Conservation (phyloP, 2,113 vertebrate genomes). For the Malurus elegans region DNA sequence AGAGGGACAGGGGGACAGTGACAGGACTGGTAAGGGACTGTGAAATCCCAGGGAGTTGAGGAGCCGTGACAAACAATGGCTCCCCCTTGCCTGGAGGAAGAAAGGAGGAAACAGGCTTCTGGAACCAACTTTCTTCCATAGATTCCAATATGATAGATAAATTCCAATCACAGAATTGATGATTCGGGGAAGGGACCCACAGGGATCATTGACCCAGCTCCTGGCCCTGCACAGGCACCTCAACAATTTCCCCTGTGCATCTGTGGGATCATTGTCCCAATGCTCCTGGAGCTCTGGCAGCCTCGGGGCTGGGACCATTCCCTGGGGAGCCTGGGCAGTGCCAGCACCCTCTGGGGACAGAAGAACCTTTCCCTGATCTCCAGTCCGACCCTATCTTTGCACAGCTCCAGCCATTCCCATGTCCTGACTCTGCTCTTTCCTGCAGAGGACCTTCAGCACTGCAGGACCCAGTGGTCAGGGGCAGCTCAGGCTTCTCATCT, state of each 20-base stretch:
- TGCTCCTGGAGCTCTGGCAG: neutral
- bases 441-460: neutral
- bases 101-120: neutral
- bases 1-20: neutral
- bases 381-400: accelerated
- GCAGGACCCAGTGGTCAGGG: accelerated
- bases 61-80: accelerated
- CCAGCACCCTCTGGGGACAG: neutral
- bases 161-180: neutral
- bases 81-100: accelerated
- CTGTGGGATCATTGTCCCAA: accelerated
- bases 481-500: neutral
- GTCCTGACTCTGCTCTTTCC: neutral
- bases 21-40: neutral
- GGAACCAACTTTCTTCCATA: neutral
- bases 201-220: neutral
- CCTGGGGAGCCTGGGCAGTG: neutral
- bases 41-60: neutral
- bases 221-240: accelerated
- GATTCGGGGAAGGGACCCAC: neutral
- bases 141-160: too few species aligned
- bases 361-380: accelerated
- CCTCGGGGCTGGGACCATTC: accelerated
- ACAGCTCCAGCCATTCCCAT: neutral
- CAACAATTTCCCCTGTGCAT: neutral